Percentiles rank a stretch among this genome's conserved stretches.
Evolutionary conservation across 2,888 invertebrate species (phyloP).

Genomic region (Dermolepida albohirtum): DNA sequence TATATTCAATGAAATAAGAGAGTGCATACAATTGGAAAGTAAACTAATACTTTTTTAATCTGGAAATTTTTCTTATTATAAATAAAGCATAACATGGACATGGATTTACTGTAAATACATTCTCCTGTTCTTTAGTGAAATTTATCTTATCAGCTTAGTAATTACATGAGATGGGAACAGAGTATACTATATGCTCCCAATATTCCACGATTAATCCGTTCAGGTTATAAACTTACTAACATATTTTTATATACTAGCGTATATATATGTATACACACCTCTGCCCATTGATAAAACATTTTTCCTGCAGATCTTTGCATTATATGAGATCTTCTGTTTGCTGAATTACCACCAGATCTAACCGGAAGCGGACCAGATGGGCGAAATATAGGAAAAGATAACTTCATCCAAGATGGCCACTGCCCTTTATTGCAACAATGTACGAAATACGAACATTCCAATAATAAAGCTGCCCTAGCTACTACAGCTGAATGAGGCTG

Average conservation of each 20-base stretch:
- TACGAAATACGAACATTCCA: conserved; percentile 97
- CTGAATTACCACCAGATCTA: conserved; percentile 63
- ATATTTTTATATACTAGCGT: background rate
- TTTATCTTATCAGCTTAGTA: too few species aligned
- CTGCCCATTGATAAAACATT: conserved; percentile 98
- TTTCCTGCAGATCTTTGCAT: conserved; percentile 93
- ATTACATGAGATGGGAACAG: too few species aligned
- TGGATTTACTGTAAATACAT: too few species aligned
- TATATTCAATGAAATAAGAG: too few species aligned
- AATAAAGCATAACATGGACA: too few species aligned
- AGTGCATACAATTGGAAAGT: too few species aligned
- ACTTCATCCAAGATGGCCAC: conserved; percentile 98
- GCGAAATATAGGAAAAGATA: conserved; percentile 81
- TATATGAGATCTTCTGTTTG: conserved; percentile 71
- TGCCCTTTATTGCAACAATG: conserved; percentile 98
- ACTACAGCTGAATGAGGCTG: conserved; percentile 95
- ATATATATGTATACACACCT: conserved; percentile 69
- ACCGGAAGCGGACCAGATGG: conserved; percentile 74
- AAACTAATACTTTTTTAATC: too few species aligned
- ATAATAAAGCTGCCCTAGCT: conserved; percentile 87
- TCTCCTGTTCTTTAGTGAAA: too few species aligned
- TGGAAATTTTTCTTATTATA: too few species aligned
- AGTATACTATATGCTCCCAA: too few species aligned
- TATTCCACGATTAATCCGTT: too few species aligned
- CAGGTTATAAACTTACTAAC: too few species aligned